These are phyloP conservation scores for Caerostris extrusa DNA, from an alignment of 1,140 invertebrate species.

Conservation along the genomic window DNA sequence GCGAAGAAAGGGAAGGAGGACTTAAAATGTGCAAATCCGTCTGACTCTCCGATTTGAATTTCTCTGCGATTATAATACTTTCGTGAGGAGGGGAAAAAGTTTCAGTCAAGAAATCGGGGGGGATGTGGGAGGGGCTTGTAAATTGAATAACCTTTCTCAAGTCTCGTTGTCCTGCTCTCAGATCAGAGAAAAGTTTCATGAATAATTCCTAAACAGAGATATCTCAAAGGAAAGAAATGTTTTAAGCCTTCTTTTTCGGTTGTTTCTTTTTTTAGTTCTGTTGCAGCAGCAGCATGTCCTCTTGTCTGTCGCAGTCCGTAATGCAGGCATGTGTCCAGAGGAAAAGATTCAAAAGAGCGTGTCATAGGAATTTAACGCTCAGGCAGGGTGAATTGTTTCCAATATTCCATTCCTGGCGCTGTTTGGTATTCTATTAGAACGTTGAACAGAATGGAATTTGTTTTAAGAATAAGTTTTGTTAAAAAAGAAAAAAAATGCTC, in stretches of 20 bases:
- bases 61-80: constrained; percentile 68
- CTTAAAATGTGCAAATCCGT: constrained; percentile 69
- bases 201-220: constrained; percentile 50
- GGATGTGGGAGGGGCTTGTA: background rate
- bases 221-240: constrained; percentile 11
- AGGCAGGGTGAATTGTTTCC: background rate
- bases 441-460: background rate
- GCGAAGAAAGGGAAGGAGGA: background rate
- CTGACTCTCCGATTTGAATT: constrained; percentile 45
- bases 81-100: constrained; percentile 39
- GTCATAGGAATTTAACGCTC: background rate
- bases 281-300: background rate
- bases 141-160: constrained; percentile 58
- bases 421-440: background rate
- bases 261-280: background rate
- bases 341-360: background rate
- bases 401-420: background rate
- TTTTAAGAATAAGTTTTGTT: too few species aligned
- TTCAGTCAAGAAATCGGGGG: constrained; percentile 20
- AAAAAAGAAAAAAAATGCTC: too few species aligned
- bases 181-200: constrained; percentile 39
- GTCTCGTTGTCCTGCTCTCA: constrained; percentile 26
- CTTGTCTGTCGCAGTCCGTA: background rate
- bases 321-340: background rate
- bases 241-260: background rate